phyloP scores from a whole-genome alignment of 2,113 vertebrate genomes.

The Cygnus buccinator region DNA sequence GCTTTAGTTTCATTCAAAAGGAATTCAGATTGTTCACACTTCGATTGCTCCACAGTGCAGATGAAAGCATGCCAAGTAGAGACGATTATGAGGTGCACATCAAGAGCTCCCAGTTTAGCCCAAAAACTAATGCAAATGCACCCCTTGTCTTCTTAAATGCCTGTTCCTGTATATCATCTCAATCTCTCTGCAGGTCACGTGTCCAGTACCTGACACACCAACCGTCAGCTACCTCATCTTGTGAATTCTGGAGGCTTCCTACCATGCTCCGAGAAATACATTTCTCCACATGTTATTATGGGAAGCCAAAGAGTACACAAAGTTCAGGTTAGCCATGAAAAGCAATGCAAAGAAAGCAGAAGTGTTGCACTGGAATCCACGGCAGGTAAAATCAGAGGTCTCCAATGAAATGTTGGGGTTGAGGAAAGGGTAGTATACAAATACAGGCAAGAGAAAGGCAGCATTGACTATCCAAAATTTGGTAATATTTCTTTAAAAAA shows the following conservation, averaged over 20 bases:
- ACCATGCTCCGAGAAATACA: fast-evolving
- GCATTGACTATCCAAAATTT: neutral
- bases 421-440: neutral
- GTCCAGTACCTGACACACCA: neutral
- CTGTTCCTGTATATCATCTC: neutral
- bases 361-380: neutral
- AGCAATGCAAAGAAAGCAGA: neutral
- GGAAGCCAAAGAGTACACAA: neutral
- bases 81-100: neutral
- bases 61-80: neutral
- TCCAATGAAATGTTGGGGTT: neutral
- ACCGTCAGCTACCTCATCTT: neutral
- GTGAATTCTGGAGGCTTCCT: neutral
- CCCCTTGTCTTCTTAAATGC: neutral
- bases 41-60: neutral
- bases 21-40: neutral
- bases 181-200: neutral
- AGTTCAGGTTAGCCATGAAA: neutral
- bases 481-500: neutral
- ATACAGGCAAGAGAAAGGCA: neutral
- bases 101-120: neutral
- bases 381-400: neutral
- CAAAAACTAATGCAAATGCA: neutral
- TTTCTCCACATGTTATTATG: neutral
- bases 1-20: neutral